phyloP scores from a whole-genome alignment of 2,113 vertebrate species.

The Ariopsis seemanni region DNA sequence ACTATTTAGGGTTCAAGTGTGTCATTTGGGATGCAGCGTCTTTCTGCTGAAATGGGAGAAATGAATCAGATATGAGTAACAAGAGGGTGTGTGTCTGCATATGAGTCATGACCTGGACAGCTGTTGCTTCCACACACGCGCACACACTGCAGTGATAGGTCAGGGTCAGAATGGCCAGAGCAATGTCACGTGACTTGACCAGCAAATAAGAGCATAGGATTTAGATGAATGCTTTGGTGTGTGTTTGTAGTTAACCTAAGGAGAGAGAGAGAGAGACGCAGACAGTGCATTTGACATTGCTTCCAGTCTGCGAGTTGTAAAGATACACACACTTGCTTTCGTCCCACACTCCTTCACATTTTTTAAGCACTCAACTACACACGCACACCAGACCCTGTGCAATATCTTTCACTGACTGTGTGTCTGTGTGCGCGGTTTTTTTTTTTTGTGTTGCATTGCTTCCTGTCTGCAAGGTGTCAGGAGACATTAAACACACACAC shows the following conservation, averaged over 20 bases:
- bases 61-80: slow-evolving; percentile 27
- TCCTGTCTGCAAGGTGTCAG: background rate
- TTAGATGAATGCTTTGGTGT: background rate
- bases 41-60: slow-evolving; percentile 3
- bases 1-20: background rate
- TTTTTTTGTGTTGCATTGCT: background rate
- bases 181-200: slow-evolving; percentile 34
- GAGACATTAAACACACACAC: background rate
- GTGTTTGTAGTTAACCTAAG: background rate
- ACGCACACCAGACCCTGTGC: background rate
- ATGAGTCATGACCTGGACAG: slow-evolving; percentile 12
- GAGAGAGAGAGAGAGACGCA: background rate
- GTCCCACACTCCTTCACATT: background rate
- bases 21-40: background rate
- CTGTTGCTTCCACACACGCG: background rate
- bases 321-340: background rate
- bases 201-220: slow-evolving; percentile 28
- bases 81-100: background rate
- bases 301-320: background rate
- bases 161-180: slow-evolving; percentile 50
- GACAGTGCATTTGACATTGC: background rate
- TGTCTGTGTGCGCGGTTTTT: background rate
- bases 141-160: slow-evolving; percentile 36
- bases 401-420: background rate
- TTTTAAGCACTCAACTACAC: background rate